Conservation (phyloP, 2,888 invertebrate species). For the Patella caerulea region DNA sequence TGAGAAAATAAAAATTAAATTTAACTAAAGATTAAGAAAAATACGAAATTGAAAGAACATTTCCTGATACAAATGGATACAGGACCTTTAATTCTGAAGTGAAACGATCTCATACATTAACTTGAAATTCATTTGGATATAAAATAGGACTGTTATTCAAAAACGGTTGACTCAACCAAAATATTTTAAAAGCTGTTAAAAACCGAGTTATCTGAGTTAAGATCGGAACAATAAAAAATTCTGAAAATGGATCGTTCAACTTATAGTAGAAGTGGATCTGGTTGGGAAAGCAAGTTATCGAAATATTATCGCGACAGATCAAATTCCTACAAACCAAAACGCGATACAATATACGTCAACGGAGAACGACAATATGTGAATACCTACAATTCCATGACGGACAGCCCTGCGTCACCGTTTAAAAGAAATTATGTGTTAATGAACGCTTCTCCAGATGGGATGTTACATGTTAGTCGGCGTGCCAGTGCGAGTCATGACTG, state of each 20-base stretch:
- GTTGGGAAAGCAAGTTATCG: background rate
- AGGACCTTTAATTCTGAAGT: too few relatives aligned
- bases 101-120: too few relatives aligned
- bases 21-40: too few relatives aligned
- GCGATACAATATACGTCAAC: background rate
- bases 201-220: background rate
- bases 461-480: background rate
- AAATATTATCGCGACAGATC: background rate
- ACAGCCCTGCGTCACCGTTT: background rate
- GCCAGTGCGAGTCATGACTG: background rate
- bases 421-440: background rate
- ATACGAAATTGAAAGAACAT: too few relatives aligned
- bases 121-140: too few relatives aligned
- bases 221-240: background rate
- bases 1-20: too few relatives aligned
- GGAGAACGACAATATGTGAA: background rate
- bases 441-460: background rate
- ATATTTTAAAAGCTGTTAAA: background rate
- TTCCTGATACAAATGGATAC: too few relatives aligned
- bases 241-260: background rate
- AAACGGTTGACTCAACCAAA: background rate
- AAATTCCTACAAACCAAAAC: background rate
- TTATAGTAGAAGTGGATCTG: background rate
- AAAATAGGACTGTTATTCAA: background rate
- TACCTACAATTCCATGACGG: background rate